phyloP scores from a whole-genome alignment of 2,888 invertebrate genomes.

The Xestia c-nigrum region DNA sequence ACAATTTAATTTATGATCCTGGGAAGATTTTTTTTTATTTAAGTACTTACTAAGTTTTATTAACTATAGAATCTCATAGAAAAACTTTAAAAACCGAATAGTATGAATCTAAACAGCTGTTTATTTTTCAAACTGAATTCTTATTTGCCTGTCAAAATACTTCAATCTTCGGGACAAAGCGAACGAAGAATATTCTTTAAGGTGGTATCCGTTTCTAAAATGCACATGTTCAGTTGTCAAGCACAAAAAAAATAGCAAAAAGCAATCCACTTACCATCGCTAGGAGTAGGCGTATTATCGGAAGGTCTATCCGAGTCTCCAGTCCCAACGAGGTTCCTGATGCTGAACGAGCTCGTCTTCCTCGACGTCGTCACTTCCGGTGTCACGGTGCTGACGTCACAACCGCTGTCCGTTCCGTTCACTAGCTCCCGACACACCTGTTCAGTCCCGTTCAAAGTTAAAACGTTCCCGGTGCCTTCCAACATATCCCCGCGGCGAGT shows the following conservation, averaged over 20 bases:
- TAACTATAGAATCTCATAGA: background rate
- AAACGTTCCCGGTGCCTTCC: conserved; percentile 72
- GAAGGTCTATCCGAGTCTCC: conserved; percentile 80
- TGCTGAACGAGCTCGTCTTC: conserved; percentile 86
- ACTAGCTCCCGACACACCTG: conserved; percentile 79
- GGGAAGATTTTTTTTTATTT: conserved; percentile 3
- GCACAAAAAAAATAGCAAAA: background rate
- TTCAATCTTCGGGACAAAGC: too few species aligned
- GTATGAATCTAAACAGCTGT: background rate
- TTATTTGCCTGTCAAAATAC: background rate
- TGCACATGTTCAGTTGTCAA: too few species aligned
- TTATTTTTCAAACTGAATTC: background rate
- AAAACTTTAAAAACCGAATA: background rate
- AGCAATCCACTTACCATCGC: conserved; percentile 79
- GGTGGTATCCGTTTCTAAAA: background rate
- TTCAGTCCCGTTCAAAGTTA: conserved; percentile 76
- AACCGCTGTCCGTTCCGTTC: conserved; percentile 78
- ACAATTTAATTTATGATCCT: conserved; percentile 10
- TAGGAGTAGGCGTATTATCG: conserved; percentile 78
- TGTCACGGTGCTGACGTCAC: conserved; percentile 81
- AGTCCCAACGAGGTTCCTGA: conserved; percentile 85
- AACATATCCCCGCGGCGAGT: conserved; percentile 84
- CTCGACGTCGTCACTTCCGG: conserved; percentile 78
- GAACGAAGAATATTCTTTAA: too few species aligned
- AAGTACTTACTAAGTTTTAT: background rate